Conservation (phyloP, 2,888 invertebrate genomes). For the Meiosimyza platycephala region DNA sequence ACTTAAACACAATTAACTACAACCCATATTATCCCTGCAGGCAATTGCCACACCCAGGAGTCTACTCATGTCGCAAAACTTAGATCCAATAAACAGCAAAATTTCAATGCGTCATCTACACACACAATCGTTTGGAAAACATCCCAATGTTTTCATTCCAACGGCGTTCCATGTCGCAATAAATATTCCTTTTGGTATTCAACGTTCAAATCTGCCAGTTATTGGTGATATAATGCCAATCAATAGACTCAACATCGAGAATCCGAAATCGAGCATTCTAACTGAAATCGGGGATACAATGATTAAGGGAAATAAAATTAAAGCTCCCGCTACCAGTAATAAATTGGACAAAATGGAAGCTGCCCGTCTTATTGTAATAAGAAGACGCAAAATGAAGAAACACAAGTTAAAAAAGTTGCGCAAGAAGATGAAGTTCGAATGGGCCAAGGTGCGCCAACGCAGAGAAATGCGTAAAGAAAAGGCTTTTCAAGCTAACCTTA, state of each 20-base stretch:
- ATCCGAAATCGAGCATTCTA: conserved; percentile 53
- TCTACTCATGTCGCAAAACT: conserved; percentile 35
- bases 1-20: conserved; percentile 31
- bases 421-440: conserved; percentile 81
- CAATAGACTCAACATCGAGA: conserved; percentile 53
- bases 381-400: conserved; percentile 87
- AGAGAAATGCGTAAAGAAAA: conserved; percentile 82
- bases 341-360: conserved; percentile 76
- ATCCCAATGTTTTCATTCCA: conserved; percentile 3
- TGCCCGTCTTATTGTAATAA: conserved; percentile 78
- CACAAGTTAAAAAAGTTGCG: conserved; percentile 85
- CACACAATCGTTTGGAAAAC: conserved; percentile 8
- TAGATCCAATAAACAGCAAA: not conserved
- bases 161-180: not conserved
- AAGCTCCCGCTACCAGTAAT: conserved; percentile 51
- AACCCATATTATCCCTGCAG: conserved; percentile 65
- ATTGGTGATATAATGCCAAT: conserved; percentile 53
- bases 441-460: conserved; percentile 78
- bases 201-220: conserved; percentile 13
- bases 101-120: conserved; percentile 41
- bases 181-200: conserved; percentile 36
- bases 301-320: conserved; percentile 41
- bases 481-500: conserved; percentile 77
- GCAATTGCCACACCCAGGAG: conserved; percentile 45
- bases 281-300: conserved; percentile 59